phyloP scores from a whole-genome alignment of 2,113 vertebrate species.

The Nycticebus coucang region DNA sequence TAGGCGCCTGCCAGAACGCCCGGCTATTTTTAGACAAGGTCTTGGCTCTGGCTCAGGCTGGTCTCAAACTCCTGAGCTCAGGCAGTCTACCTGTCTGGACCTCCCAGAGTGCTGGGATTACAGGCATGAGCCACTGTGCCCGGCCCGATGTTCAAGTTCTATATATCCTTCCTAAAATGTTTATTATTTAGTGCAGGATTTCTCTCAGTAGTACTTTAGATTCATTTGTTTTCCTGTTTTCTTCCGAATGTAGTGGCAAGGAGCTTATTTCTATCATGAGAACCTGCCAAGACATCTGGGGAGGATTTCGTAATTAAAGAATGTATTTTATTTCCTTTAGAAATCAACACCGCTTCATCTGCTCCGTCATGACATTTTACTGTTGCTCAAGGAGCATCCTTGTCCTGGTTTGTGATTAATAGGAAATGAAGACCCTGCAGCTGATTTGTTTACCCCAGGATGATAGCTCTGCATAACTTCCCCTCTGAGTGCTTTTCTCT shows the following conservation, averaged over 20 bases:
- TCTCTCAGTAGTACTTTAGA: neutral
- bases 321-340: constrained; percentile 58
- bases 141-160: neutral
- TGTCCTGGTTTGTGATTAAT: constrained; percentile 23
- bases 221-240: neutral
- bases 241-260: constrained; percentile 1
- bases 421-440: neutral
- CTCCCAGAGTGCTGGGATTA: too few relatives aligned
- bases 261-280: neutral
- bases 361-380: constrained; percentile 41
- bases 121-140: too few relatives aligned
- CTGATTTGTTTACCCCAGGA: neutral
- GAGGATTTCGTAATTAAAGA: constrained; percentile 50
- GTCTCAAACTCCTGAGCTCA: too few relatives aligned
- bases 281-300: constrained; percentile 48
- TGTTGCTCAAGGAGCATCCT: neutral
- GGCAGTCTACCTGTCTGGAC: too few relatives aligned
- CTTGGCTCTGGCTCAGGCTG: too few relatives aligned
- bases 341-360: constrained; percentile 30
- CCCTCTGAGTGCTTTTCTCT: neutral
- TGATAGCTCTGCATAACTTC: neutral
- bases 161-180: neutral
- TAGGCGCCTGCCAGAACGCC: too few relatives aligned
- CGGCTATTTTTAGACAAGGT: too few relatives aligned
- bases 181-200: neutral